Evolutionary conservation across 1,140 invertebrate species (phyloP).

Genomic region (Tribolium madens): DNA sequence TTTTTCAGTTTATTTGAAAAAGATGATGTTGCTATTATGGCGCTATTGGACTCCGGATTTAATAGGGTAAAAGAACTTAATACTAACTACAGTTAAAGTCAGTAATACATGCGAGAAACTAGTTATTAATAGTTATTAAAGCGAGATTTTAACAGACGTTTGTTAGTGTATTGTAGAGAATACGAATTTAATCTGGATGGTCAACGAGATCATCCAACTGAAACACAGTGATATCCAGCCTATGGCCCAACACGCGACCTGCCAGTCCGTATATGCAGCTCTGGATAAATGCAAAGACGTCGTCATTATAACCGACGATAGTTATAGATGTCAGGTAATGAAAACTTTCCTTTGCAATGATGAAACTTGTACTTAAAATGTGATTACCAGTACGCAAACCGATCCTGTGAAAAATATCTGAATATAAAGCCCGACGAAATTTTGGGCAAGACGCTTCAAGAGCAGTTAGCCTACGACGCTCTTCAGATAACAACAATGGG

Average conservation of each 20-base stretch:
- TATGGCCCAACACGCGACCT: conserved; percentile 76
- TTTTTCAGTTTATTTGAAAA: conserved; percentile 79
- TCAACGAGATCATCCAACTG: conserved; percentile 80
- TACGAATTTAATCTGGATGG: conserved; percentile 74
- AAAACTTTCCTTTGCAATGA: neutral
- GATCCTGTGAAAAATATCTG: conserved; percentile 80
- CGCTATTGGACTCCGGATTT: conserved; percentile 78
- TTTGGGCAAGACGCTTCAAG: conserved; percentile 78
- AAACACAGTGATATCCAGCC: conserved; percentile 76
- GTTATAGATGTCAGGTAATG: conserved; percentile 84
- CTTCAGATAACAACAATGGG: conserved; percentile 74
- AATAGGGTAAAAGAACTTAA: conserved; percentile 73
- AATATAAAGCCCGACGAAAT: conserved; percentile 83
- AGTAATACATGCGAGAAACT: no score
- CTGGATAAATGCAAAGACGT: conserved; percentile 87
- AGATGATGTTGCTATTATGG: conserved; percentile 75
- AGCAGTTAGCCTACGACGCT: conserved; percentile 69
- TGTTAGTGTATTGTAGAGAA: conserved; percentile 77
- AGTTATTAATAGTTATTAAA: neutral
- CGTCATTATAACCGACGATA: conserved; percentile 88
- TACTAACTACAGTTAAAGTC: no score
- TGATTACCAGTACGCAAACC: conserved; percentile 81
- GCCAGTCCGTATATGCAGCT: conserved; percentile 85
- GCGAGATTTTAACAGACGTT: conserved; percentile 7
- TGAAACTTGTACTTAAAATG: neutral